Percentiles rank a stretch among this genome's conserved stretches.
Conservation (phyloP, 1,140 invertebrate species). For the Bathynomus jamesi region DNA sequence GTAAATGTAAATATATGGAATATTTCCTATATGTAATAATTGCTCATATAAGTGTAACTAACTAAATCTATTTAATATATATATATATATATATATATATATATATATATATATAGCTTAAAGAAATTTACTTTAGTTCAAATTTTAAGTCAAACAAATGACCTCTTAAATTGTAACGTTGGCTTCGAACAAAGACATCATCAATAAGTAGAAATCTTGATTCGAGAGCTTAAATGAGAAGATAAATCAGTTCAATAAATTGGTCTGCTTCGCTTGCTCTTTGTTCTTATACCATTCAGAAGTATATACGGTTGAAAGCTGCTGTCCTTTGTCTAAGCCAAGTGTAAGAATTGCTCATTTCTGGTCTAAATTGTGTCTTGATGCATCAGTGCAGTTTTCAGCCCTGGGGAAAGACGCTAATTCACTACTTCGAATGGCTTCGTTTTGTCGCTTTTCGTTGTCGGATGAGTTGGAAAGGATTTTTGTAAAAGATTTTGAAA, state of each 20-base stretch:
- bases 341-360: conserved; percentile 1
- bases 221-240: neutral
- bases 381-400: neutral
- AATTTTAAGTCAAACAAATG: neutral
- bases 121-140: too few relatives aligned
- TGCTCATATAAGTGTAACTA: neutral
- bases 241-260: neutral
- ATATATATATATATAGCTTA: conserved; percentile 3
- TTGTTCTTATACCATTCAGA: neutral
- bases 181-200: neutral
- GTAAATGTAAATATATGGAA: too few relatives aligned
- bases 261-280: neutral
- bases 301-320: neutral
- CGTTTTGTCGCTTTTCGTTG: neutral
- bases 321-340: neutral
- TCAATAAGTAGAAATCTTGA: neutral
- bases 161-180: neutral
- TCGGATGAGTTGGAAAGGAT: neutral
- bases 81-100: conserved; percentile 1
- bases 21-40: too few relatives aligned
- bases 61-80: neutral
- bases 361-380: neutral
- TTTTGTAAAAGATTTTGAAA: too few relatives aligned
- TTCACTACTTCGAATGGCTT: neutral
- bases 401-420: neutral